phyloP scores from a whole-genome alignment of 2,888 invertebrate genomes.

The Trissonchulus latispiculum region DNA sequence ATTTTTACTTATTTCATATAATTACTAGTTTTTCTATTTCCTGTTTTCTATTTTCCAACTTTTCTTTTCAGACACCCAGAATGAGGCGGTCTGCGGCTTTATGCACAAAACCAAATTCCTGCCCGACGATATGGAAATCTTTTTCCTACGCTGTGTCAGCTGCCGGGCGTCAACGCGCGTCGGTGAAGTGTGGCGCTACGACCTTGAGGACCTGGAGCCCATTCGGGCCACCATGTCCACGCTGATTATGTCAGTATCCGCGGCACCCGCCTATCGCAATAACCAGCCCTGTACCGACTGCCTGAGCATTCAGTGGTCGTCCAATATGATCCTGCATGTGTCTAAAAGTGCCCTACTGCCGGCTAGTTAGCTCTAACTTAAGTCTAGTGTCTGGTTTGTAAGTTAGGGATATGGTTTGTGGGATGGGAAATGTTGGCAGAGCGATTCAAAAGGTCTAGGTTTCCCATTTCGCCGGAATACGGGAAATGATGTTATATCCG shows the following conservation, averaged over 20 bases:
- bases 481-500: too few relatives aligned
- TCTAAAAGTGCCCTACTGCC: conserved; percentile 12
- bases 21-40: too few relatives aligned
- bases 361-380: too few relatives aligned
- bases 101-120: conserved; percentile 7
- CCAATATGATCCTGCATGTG: neutral
- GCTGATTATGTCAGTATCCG: neutral
- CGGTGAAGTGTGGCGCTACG: conserved; percentile 11
- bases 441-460: too few relatives aligned
- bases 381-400: too few relatives aligned
- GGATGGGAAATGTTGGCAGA: too few relatives aligned
- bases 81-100: conserved; percentile 8
- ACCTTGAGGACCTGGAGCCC: neutral
- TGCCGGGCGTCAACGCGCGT: conserved; percentile 3
- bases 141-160: conserved; percentile 11
- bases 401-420: too few relatives aligned
- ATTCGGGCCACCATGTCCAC: neutral
- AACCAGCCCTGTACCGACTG: neutral
- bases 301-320: neutral
- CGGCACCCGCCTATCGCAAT: neutral
- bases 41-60: too few relatives aligned
- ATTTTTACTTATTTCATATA: too few relatives aligned
- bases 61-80: neutral
- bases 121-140: conserved; percentile 9
- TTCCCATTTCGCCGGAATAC: too few relatives aligned